phyloP scores from a whole-genome alignment of 2,113 vertebrate genomes.

The Phasianus colchicus region DNA sequence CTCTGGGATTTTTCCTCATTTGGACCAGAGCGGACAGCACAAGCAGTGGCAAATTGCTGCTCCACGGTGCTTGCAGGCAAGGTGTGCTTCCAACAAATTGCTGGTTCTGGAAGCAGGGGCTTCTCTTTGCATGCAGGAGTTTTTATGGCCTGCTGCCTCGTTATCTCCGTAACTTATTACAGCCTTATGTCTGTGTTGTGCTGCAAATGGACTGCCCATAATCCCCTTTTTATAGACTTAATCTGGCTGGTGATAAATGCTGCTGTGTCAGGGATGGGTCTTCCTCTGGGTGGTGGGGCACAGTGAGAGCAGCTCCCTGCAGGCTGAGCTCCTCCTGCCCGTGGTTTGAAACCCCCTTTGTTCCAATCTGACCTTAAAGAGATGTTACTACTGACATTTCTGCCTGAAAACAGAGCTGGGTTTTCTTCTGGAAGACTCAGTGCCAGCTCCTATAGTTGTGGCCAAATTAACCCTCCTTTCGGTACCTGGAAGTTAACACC shows the following conservation, averaged over 20 bases:
- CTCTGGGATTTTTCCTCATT: background rate
- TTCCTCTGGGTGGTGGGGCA: background rate
- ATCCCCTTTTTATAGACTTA: constrained; percentile 53
- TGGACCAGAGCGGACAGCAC: rapidly evolving
- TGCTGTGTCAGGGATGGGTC: background rate
- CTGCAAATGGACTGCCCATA: constrained; percentile 50
- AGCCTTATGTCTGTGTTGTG: constrained; percentile 42
- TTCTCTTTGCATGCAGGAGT: background rate
- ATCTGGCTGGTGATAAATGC: background rate
- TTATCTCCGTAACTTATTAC: constrained; percentile 51
- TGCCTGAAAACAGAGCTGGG: constrained; percentile 30
- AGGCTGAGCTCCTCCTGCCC: background rate
- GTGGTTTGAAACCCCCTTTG: background rate
- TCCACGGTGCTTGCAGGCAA: background rate
- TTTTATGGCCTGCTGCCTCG: constrained; percentile 44
- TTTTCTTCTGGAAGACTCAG: constrained; percentile 73
- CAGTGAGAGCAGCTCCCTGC: background rate
- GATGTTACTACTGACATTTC: background rate
- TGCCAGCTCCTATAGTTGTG: constrained; percentile 11
- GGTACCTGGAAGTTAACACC: background rate
- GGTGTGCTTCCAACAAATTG: background rate
- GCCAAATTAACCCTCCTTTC: constrained; percentile 9
- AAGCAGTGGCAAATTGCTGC: background rate
- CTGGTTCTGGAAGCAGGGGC: background rate
- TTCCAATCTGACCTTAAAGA: background rate